Percentiles rank a stretch among this genome's conserved stretches.
Evolutionary conservation across 2,888 invertebrate genomes (phyloP).

Genomic region (Drosophila melanosoma): DNA sequence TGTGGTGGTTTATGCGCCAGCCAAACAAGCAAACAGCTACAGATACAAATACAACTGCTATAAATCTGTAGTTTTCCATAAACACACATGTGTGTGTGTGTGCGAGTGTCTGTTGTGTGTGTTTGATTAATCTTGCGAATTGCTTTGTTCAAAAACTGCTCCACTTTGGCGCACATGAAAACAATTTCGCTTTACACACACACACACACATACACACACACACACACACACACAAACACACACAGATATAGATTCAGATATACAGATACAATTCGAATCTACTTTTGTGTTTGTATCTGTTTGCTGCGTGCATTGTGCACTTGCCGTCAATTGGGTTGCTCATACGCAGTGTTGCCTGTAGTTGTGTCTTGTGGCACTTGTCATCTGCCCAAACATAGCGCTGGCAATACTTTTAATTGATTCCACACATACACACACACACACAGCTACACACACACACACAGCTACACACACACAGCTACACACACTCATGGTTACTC

Average conservation of each 20-base stretch:
- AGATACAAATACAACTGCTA: constrained; percentile 21
- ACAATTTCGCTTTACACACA: constrained; percentile 72
- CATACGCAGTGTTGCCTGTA: constrained; percentile 44
- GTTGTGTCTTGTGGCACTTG: constrained; percentile 61
- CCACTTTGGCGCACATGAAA: constrained; percentile 80
- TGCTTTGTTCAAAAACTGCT: constrained; percentile 82
- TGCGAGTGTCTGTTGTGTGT: constrained; percentile 37
- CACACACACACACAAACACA: neutral
- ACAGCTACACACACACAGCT: constrained; percentile 18
- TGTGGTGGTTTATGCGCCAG: constrained; percentile 68
- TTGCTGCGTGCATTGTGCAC: constrained; percentile 53
- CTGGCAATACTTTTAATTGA: constrained; percentile 79
- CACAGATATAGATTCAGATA: neutral
- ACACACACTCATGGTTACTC: constrained; percentile 18
- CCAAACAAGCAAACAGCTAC: constrained; percentile 39
- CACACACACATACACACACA: constrained; percentile 25
- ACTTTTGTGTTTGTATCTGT: constrained; percentile 45
- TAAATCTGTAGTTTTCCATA: constrained; percentile 40
- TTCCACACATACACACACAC: constrained; percentile 62
- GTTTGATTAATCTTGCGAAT: constrained; percentile 81
- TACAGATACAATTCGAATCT: constrained; percentile 40
- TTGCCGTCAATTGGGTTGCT: constrained; percentile 69
- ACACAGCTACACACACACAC: constrained; percentile 13
- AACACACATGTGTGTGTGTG: constrained; percentile 31
- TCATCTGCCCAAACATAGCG: constrained; percentile 79